Base-by-base conservation (phyloP, 2,797 vertebrate species). In the Danio aesculapii region DNA sequence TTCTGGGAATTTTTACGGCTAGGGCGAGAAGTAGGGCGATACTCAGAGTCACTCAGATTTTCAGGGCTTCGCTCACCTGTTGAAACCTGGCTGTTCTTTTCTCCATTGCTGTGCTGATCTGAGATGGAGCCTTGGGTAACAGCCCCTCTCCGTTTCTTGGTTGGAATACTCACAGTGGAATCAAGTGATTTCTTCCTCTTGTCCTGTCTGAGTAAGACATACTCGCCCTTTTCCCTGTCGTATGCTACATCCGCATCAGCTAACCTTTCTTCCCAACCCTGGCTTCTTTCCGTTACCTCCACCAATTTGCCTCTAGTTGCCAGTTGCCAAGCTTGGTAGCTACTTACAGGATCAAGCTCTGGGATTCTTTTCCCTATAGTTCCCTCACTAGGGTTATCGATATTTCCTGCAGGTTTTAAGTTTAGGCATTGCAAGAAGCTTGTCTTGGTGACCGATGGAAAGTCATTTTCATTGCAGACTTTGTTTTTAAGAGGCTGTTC, bases 251-350 rank as follows among this genome's bases (percentile, higher is more conserved):
- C 97, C 0, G 95, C 95, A 66, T 96, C 97, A 0, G 95, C 95
- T 50, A 95, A 89, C 21, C 94, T 92, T 89, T 98, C 97, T 3
- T 97, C 96, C 96, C 96, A 98, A 43, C 96, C 96, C 66, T 96
- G 93, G 85, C 94, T 93, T 85, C 95, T 96, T 81, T 99, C 97
- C 0, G 95, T 91, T 6, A 93, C 95, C 87, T 99, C 97, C 6
- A 93, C 96, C 63, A 99, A 92, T 87, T 95, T 96, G 57, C 98
- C 98, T 85, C 95, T 95, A 62, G 98, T 98, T 92, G 95, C 96
- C 88, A 99, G 87, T 88, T 98, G 97, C 98, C 97, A 99, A 47
- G 98, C 95, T 88, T 99, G 98, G 91, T 99, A 99, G 89, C 98
- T 99, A 87, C 95, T 97, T 83, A 99, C 88, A 0, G 98, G 98